Evolutionary conservation across 35 echinoderm and acorn worm species (phyloP).

Genomic region (Diadema setosum): DNA sequence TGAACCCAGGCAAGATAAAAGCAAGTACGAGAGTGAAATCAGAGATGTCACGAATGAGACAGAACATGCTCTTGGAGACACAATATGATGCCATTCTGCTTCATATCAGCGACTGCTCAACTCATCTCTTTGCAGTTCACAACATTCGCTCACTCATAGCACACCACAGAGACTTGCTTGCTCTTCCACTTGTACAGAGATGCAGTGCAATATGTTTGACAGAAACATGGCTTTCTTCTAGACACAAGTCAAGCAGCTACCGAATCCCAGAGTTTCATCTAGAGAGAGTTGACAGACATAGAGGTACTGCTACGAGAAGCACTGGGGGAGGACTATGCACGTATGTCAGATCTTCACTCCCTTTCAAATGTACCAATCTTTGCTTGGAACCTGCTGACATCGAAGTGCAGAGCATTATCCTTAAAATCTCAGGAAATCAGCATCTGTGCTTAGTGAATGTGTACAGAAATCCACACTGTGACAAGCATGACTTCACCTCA

Average conservation of each 20-base stretch:
- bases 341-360: background rate
- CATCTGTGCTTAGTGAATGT: background rate
- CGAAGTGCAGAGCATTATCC: background rate
- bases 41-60: background rate
- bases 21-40: background rate
- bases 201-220: background rate
- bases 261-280: background rate
- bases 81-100: background rate
- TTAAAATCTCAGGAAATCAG: background rate
- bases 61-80: background rate
- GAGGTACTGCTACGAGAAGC: background rate
- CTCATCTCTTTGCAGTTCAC: background rate
- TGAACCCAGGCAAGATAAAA: background rate
- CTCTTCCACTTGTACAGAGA: background rate
- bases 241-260: background rate
- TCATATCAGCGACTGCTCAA: background rate
- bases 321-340: background rate
- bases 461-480: background rate
- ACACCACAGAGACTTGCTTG: background rate
- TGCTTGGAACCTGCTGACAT: background rate
- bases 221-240: conserved; percentile 1
- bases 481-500: background rate
- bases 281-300: background rate
- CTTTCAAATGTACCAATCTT: background rate
- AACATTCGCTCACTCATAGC: background rate